These are phyloP conservation scores for Cyprinodon variegatus DNA, from an alignment of 2,113 vertebrate genomes.

Conservation along the genomic window DNA sequence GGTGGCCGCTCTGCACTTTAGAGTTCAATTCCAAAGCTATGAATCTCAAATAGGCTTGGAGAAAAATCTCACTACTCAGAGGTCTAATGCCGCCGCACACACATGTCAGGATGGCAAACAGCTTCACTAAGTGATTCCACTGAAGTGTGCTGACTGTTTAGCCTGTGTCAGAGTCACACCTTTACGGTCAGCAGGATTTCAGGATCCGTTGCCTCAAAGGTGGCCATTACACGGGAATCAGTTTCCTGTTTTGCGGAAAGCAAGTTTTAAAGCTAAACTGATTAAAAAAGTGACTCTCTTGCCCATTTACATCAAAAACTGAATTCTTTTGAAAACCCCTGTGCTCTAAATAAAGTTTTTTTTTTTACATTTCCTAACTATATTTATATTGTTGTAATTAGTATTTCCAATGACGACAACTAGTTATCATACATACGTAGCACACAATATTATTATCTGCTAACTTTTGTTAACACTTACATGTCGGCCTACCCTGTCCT, in stretches of 20 bases:
- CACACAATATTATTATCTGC: too few species aligned
- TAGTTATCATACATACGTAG: too few species aligned
- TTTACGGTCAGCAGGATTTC: conserved; percentile 29
- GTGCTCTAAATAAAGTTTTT: too few species aligned
- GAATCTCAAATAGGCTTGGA: conserved; percentile 67
- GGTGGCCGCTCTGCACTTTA: conserved; percentile 41
- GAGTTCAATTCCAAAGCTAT: conserved; percentile 67
- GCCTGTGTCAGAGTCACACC: conserved; percentile 45
- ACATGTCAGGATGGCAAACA: conserved; percentile 37
- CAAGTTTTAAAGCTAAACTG: neutral
- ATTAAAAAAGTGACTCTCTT: neutral
- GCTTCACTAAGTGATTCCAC: conserved; percentile 50
- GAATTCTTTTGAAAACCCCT: too few species aligned
- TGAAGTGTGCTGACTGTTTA: conserved; percentile 30
- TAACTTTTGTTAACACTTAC: too few species aligned
- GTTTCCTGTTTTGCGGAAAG: neutral
- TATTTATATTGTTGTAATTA: too few species aligned
- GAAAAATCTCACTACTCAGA: conserved; percentile 45
- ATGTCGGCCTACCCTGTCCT: too few species aligned
- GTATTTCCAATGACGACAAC: too few species aligned
- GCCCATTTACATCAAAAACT: too few species aligned
- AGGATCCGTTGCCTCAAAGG: conserved; percentile 1
- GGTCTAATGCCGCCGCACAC: conserved; percentile 24
- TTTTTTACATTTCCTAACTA: too few species aligned
- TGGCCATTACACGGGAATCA: conserved; percentile 24